Conservation (phyloP, 1,140 invertebrate genomes). For the Charaxes varanes region DNA sequence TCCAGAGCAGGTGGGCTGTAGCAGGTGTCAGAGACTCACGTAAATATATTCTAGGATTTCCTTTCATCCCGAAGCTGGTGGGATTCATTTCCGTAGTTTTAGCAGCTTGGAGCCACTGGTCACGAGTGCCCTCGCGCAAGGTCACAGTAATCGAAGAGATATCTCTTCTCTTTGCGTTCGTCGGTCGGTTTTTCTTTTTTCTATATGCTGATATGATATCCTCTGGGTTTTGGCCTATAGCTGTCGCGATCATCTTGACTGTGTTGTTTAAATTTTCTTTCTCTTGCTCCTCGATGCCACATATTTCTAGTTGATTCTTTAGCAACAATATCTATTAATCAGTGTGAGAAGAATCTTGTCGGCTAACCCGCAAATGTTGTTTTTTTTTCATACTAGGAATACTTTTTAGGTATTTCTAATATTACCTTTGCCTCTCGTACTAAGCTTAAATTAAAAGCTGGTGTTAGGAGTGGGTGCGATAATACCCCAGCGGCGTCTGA, state of each 20-base stretch:
- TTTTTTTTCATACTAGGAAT: no score
- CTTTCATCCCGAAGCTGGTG: not conserved
- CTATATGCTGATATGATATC: conserved; percentile 1
- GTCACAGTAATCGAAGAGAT: not conserved
- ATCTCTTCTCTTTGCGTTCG: not conserved
- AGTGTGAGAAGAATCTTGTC: no score
- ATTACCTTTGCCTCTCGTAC: no score
- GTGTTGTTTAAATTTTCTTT: conserved; percentile 4
- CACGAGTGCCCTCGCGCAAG: not conserved
- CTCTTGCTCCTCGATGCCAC: conserved; percentile 3
- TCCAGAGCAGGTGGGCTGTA: conserved; percentile 16
- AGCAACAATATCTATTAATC: no score
- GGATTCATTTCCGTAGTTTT: not conserved
- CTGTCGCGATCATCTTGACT: conserved; percentile 1
- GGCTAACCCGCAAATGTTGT: no score
- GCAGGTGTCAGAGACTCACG: conserved; percentile 11
- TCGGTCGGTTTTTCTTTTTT: not conserved
- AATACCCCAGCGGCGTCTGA: no score
- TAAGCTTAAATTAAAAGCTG: no score
- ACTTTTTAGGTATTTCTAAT: no score
- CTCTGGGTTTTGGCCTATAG: not conserved
- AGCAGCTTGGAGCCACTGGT: not conserved
- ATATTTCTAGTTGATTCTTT: conserved; percentile 4
- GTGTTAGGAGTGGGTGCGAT: no score
- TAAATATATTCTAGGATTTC: not conserved